These are phyloP conservation scores for Tryphoninae sp. DNA, from an alignment of 2,888 invertebrate species.

Conservation along the genomic window DNA sequence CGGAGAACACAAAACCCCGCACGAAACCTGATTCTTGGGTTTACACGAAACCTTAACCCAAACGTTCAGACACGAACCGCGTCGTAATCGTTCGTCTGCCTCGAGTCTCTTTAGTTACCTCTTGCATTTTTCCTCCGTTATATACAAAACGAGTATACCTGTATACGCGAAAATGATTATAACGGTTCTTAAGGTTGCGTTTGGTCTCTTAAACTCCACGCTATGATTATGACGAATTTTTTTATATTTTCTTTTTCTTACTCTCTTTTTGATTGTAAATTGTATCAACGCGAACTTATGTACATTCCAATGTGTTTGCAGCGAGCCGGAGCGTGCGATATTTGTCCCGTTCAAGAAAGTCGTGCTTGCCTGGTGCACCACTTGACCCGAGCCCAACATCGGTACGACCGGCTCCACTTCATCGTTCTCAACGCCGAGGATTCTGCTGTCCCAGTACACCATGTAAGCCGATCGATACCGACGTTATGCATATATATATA, in stretches of 20 bases:
- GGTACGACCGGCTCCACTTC: conserved; percentile 65
- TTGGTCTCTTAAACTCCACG: background rate
- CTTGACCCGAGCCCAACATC: conserved; percentile 75
- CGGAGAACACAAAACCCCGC: conserved; percentile 27
- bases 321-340: conserved; percentile 86
- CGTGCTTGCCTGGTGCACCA: conserved; percentile 88
- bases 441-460: conserved; percentile 78
- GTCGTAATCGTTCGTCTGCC: conserved; percentile 1
- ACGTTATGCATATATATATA: conserved; percentile 43
- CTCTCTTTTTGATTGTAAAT: background rate
- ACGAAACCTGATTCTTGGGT: conserved; percentile 30
- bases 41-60: conserved; percentile 39
- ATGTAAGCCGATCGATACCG: conserved; percentile 70
- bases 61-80: conserved; percentile 5
- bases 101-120: conserved; percentile 17
- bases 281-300: conserved; percentile 1
- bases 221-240: background rate
- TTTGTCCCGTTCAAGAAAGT: conserved; percentile 91
- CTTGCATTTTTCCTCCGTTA: conserved; percentile 23
- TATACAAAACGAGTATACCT: background rate
- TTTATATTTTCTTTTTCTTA: background rate
- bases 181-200: background rate
- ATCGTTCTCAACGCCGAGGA: conserved; percentile 71
- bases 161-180: background rate
- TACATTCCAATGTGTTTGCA: conserved; percentile 68